Evolutionary conservation across 53 echinoderm and acorn worm species (phyloP), one percentile per base, ranked within the genome.

Genomic region (Hippasteria phrygiana): DNA sequence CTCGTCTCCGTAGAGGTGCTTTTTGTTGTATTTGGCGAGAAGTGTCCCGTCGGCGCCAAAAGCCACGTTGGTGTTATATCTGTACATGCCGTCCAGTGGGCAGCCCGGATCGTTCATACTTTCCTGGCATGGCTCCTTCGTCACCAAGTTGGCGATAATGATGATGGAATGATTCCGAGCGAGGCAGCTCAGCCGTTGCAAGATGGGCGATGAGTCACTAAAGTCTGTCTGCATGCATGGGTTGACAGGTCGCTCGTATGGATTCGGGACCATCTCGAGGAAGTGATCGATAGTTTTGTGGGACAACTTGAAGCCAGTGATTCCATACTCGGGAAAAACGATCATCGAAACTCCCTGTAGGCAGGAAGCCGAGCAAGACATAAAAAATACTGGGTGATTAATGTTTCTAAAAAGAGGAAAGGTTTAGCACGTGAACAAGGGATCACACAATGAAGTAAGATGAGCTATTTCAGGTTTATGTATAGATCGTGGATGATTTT

Each of bases 261-360:
- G 88, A 48, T 93, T 89, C n/a, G 94, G 94, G 28, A 96, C 93
- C 41, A 65, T 56, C 83, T 99, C 96, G 53, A 93, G 53, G 76
- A 87, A 97, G 38, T 88, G 87, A 56, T 53, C 26, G 63, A 95
- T 77, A 20, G 66, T 53, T 36, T 3, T 29, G 72, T 88, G 45
- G 17, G 90, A 92, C 28, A 92, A 34, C 59, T 87, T 29, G 74
- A 99, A 93, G 9, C 99, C 99, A 66, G 99, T 99, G 64, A 99
- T 90, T 32, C 99, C 99, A 72, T 99, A 99, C 75, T 99, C 99
- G 34, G 99, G 99, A 41, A 99, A 99, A 53, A 99, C 99, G 43
- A 99, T 91, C 28, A 99, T 92, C 35, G 92, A 83, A 22, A 90
- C 94, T 46, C 94, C 94, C 99, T 99, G 90, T 11, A 74, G 73